These are phyloP conservation scores for Arge pagana DNA, from an alignment of 2,888 invertebrate genomes.

Conservation along the genomic window DNA sequence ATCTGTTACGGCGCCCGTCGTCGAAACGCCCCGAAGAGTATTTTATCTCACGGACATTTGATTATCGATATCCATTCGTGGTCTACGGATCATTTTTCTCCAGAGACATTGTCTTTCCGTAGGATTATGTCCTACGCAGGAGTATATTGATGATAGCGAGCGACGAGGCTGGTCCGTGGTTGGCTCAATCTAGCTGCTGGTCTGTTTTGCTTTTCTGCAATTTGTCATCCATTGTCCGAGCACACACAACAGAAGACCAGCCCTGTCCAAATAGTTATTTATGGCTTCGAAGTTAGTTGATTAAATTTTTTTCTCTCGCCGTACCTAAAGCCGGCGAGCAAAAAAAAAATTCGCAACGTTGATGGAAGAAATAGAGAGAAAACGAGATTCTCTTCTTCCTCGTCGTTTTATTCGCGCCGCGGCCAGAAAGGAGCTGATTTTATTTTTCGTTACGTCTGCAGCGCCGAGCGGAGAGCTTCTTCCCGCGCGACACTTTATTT, in stretches of 20 bases:
- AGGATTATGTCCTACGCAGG: constrained; percentile 1
- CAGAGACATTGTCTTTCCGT: constrained; percentile 12
- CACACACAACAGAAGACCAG: constrained; percentile 4
- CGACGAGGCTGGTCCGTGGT: neutral
- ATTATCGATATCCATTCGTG: no score
- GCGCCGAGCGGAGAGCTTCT: no score
- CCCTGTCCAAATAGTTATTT: constrained; percentile 45
- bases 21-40: no score
- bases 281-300: constrained; percentile 46
- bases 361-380: neutral
- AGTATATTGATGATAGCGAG: constrained; percentile 6
- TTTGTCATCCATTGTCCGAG: constrained; percentile 54
- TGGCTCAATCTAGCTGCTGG: constrained; percentile 41
- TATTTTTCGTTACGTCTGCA: no score
- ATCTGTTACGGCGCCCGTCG: no score
- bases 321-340: no score
- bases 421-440: no score
- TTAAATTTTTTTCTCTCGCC: constrained; percentile 42
- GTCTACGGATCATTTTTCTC: constrained; percentile 20
- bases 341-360: neutral
- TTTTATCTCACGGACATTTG: no score
- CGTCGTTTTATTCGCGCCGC: neutral
- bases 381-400: neutral
- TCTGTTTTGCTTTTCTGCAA: constrained; percentile 49
- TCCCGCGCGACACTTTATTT: no score